phyloP scores from a whole-genome alignment of 2,888 invertebrate species.

The Drosophila heteroneura region DNA sequence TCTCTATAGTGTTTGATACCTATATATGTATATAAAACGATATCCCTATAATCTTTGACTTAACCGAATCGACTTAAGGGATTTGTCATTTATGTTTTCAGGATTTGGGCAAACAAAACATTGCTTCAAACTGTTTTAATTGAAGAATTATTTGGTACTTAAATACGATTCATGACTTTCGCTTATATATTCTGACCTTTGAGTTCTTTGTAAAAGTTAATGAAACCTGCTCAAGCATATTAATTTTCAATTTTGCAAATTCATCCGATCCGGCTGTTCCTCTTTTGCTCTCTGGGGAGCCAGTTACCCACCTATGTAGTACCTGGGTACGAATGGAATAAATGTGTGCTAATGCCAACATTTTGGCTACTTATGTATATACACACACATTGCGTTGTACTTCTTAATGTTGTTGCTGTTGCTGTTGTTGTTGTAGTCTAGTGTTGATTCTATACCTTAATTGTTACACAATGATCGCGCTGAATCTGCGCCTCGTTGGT shows the following conservation, averaged over 20 bases:
- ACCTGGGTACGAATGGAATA: background rate
- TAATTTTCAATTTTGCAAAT: slow-evolving; percentile 51
- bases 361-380: slow-evolving; percentile 23
- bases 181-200: background rate
- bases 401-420: slow-evolving; percentile 11
- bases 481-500: slow-evolving; percentile 72
- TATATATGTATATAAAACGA: background rate
- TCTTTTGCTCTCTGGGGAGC: slow-evolving; percentile 37
- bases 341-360: slow-evolving; percentile 6
- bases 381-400: slow-evolving; percentile 6
- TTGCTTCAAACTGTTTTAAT: background rate
- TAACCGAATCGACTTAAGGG: background rate
- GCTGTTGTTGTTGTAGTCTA: slow-evolving; percentile 40
- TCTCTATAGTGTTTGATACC: background rate
- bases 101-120: background rate
- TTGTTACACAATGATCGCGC: slow-evolving; percentile 81
- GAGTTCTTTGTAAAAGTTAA: background rate
- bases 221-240: slow-evolving; percentile 40
- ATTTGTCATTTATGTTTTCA: background rate
- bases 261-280: slow-evolving; percentile 33
- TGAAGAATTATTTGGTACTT: background rate
- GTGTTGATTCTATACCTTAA: slow-evolving; percentile 74
- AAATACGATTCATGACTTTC: background rate
- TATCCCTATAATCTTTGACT: background rate
- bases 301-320: background rate